phyloP scores from a whole-genome alignment of 1,140 invertebrate species.

The Drosophila pseudoobscura region DNA sequence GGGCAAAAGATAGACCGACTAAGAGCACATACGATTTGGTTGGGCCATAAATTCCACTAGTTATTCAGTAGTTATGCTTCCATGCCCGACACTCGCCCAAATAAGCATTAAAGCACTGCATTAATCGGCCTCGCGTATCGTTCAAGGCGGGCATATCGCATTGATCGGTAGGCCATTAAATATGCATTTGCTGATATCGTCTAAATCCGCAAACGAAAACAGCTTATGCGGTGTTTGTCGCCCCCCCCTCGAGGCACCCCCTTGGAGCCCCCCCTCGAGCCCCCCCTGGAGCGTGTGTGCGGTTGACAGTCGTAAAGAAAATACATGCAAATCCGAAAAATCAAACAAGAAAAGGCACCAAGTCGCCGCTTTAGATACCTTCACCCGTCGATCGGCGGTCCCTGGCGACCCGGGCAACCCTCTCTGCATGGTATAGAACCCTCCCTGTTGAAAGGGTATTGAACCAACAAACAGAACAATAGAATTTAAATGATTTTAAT shows the following conservation, averaged over 20 bases:
- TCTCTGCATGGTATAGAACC: too few relatives aligned
- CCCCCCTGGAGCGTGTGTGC: neutral
- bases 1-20: neutral
- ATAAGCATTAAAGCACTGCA: slow-evolving; percentile 7
- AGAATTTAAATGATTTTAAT: slow-evolving; percentile 82
- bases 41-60: too few relatives aligned
- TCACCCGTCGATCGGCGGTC: too few relatives aligned
- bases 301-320: slow-evolving; percentile 51
- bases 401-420: too few relatives aligned
- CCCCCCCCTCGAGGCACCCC: neutral
- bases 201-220: slow-evolving; percentile 74
- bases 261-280: neutral
- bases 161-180: slow-evolving; percentile 76
- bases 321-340: slow-evolving; percentile 56
- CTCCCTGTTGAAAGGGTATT: neutral
- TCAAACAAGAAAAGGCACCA: too few relatives aligned
- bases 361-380: too few relatives aligned
- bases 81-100: too few relatives aligned
- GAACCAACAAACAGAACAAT: slow-evolving; percentile 72
- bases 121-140: slow-evolving; percentile 37
- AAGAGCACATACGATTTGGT: too few relatives aligned
- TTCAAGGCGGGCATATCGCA: slow-evolving; percentile 41
- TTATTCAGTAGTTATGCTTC: too few relatives aligned
- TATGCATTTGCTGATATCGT: slow-evolving; percentile 78
- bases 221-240: slow-evolving; percentile 69